Evolutionary conservation across 1,140 invertebrate species (phyloP).

Genomic region (Drosophila seguyi): DNA sequence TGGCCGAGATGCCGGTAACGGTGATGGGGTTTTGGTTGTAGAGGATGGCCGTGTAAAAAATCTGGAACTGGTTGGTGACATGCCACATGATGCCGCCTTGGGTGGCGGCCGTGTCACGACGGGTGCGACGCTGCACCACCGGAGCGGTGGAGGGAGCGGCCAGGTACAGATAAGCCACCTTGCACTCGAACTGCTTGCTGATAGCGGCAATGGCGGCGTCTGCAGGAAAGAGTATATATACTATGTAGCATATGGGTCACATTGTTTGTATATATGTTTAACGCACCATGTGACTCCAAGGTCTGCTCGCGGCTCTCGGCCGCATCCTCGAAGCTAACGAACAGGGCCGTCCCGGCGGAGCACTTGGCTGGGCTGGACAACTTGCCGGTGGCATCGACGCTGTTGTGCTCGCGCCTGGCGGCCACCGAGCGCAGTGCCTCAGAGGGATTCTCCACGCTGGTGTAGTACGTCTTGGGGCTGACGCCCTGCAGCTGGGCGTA

Average conservation of each 20-base stretch:
- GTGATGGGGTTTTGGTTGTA: constrained; percentile 34
- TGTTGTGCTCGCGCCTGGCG: constrained; percentile 62
- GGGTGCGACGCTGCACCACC: constrained; percentile 56
- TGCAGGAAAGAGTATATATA: constrained; percentile 27
- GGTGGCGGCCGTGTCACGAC: constrained; percentile 63
- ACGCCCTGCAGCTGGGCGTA: constrained; percentile 71
- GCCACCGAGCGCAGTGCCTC: constrained; percentile 66
- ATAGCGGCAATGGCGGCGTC: constrained; percentile 73
- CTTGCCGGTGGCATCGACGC: constrained; percentile 64
- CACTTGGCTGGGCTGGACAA: constrained; percentile 61
- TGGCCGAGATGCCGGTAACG: constrained; percentile 31
- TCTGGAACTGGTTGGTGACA: constrained; percentile 60
- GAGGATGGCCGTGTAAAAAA: constrained; percentile 51
- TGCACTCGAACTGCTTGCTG: constrained; percentile 69
- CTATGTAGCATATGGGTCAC: constrained; percentile 7
- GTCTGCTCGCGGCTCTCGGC: constrained; percentile 74
- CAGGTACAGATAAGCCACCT: constrained; percentile 77
- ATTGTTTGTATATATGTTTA: constrained; percentile 3
- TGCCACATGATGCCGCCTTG: constrained; percentile 24
- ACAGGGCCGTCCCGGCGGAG: constrained; percentile 59
- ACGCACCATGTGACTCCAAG: constrained; percentile 85
- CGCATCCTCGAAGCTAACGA: constrained; percentile 85
- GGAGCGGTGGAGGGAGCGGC: constrained; percentile 61
- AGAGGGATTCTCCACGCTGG: constrained; percentile 74
- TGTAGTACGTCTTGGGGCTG: constrained; percentile 76